Conservation (phyloP, 1,140 invertebrate genomes). For the Euborellia annulipes region DNA sequence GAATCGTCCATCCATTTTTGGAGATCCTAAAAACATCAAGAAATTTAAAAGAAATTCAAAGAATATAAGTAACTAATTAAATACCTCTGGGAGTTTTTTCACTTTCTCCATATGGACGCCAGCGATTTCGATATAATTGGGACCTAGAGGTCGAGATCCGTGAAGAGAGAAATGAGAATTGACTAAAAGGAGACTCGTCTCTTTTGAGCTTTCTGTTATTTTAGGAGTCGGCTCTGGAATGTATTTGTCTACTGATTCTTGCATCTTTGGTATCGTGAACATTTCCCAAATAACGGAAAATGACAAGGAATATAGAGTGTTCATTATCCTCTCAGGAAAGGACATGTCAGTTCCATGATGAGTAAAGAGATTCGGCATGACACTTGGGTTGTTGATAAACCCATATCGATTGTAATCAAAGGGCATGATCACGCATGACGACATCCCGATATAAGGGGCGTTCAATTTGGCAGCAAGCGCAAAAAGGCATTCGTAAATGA, state of each 20-base stretch:
- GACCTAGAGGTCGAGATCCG: constrained; percentile 16
- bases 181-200: constrained; percentile 14
- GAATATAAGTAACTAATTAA: background rate
- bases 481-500: no score
- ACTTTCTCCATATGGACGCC: constrained; percentile 15
- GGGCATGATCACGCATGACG: no score
- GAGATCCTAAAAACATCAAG: constrained; percentile 10
- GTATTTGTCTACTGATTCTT: no score
- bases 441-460: no score
- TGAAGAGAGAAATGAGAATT: constrained; percentile 20
- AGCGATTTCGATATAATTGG: constrained; percentile 20
- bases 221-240: constrained; percentile 7
- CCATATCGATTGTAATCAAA: no score
- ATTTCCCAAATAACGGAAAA: no score
- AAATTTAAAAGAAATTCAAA: no score
- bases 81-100: constrained; percentile 2
- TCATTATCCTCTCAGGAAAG: constrained; percentile 28
- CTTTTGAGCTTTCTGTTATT: constrained; percentile 13
- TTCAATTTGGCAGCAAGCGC: no score
- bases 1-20: constrained; percentile 13
- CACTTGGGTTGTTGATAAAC: constrained; percentile 34
- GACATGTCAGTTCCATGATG: constrained; percentile 36
- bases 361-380: constrained; percentile 36
- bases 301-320: constrained; percentile 11
- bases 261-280: no score